phyloP scores from a whole-genome alignment of 2,113 vertebrate genomes.

The Anser cygnoides region DNA sequence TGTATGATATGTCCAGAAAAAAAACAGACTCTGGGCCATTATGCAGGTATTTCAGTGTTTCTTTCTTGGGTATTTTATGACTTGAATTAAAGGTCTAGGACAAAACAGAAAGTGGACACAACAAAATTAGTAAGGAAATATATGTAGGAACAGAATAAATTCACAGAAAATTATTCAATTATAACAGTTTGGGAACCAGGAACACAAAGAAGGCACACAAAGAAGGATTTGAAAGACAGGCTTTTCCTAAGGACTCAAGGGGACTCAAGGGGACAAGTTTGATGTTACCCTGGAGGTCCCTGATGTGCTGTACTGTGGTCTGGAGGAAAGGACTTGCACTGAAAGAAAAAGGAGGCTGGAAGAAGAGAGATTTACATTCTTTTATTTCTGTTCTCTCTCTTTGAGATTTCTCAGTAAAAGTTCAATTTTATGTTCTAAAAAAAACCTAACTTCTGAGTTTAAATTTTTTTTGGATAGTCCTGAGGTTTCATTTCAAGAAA shows the following conservation, averaged over 20 bases:
- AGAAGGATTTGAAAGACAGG: background rate
- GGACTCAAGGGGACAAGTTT: background rate
- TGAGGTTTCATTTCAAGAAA: background rate
- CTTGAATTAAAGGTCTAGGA: background rate
- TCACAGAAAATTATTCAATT: background rate
- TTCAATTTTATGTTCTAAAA: background rate
- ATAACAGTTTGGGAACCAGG: background rate
- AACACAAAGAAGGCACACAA: fast-evolving
- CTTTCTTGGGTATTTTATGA: background rate
- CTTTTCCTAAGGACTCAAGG: background rate
- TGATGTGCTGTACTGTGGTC: background rate
- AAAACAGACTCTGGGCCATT: background rate
- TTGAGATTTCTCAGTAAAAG: background rate
- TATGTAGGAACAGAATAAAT: background rate
- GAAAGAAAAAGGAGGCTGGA: background rate
- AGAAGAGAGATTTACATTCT: background rate
- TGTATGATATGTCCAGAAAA: background rate
- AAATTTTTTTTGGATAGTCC: background rate
- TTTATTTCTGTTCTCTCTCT: background rate
- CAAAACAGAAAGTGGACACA: background rate
- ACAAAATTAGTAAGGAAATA: background rate
- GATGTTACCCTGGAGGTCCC: background rate
- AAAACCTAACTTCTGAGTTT: background rate
- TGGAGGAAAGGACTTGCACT: background rate
- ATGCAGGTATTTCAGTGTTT: background rate